Conservation (phyloP, 2,113 vertebrate genomes). For the Amia ocellicauda region DNA sequence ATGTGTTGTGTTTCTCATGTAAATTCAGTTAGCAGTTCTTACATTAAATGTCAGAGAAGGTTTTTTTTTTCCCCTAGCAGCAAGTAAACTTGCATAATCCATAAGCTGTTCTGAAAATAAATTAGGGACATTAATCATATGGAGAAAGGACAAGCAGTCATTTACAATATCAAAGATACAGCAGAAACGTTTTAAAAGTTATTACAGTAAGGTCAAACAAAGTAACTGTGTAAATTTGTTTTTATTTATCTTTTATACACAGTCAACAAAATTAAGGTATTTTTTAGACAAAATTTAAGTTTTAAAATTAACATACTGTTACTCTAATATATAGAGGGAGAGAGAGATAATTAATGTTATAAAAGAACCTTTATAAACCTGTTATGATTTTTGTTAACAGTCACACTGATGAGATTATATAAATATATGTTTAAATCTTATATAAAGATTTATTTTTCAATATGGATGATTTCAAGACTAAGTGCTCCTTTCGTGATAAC, state of each 20-base stretch:
- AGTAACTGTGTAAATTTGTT: background rate
- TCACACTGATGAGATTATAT: too few relatives aligned
- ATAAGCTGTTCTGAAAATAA: conserved; percentile 37
- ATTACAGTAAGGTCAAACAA: conserved; percentile 8
- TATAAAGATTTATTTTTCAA: conserved; percentile 38
- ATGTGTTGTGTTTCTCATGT: conserved; percentile 49
- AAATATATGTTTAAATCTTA: background rate
- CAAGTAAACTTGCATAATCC: conserved; percentile 36
- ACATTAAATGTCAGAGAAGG: conserved; percentile 28
- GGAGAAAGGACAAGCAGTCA: conserved; percentile 42
- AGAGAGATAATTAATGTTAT: too few relatives aligned
- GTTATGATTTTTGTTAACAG: too few relatives aligned
- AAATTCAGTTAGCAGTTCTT: conserved; percentile 37
- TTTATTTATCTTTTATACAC: background rate
- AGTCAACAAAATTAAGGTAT: too few relatives aligned
- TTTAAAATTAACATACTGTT: too few relatives aligned
- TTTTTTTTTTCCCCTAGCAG: conserved; percentile 21
- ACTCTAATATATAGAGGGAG: too few relatives aligned
- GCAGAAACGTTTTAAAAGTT: conserved; percentile 7
- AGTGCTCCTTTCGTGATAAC: conserved; percentile 48
- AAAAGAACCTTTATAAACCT: too few relatives aligned
- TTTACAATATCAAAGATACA: conserved; percentile 10
- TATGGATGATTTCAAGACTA: conserved; percentile 56
- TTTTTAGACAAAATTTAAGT: too few relatives aligned
- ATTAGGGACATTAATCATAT: conserved; percentile 55